These are phyloP conservation scores for Seriola quinqueradiata DNA, from an alignment of 2,113 vertebrate genomes.

Conservation along the genomic window DNA sequence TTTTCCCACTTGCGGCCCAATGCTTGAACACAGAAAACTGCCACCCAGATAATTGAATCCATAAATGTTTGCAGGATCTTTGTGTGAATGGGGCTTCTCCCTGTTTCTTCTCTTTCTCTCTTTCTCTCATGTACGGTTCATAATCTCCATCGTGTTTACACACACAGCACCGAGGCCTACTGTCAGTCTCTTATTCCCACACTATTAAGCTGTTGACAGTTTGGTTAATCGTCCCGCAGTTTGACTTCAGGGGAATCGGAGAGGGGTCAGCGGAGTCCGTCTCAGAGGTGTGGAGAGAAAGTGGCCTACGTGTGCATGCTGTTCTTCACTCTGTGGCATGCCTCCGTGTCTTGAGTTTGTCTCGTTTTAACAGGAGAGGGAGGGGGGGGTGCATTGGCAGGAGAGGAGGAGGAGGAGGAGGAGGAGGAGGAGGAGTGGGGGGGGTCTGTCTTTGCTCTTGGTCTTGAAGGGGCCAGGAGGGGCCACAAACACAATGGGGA, in stretches of 20 bases:
- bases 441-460: slow-evolving; percentile 44
- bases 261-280: slow-evolving; percentile 61
- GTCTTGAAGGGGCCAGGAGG: slow-evolving; percentile 85
- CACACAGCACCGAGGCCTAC: slow-evolving; percentile 58
- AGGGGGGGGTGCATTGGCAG: neutral
- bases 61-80: slow-evolving; percentile 47
- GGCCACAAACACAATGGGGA: slow-evolving; percentile 88
- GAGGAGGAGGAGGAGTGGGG: neutral
- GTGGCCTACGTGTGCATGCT: slow-evolving; percentile 36
- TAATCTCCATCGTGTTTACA: slow-evolving; percentile 64
- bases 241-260: slow-evolving; percentile 64
- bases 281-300: slow-evolving; percentile 64
- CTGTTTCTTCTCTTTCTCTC: slow-evolving; percentile 4
- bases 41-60: slow-evolving; percentile 36
- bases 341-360: slow-evolving; percentile 54
- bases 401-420: neutral
- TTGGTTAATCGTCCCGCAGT: slow-evolving; percentile 76
- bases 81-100: slow-evolving; percentile 20
- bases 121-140: slow-evolving; percentile 50
- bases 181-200: slow-evolving; percentile 75
- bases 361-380: slow-evolving; percentile 45
- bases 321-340: slow-evolving; percentile 29
- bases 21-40: neutral
- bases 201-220: slow-evolving; percentile 78
- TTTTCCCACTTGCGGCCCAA: slow-evolving; percentile 5